phyloP scores from a whole-genome alignment of 2,797 vertebrate species.

The Epinephelus malabaricus region DNA sequence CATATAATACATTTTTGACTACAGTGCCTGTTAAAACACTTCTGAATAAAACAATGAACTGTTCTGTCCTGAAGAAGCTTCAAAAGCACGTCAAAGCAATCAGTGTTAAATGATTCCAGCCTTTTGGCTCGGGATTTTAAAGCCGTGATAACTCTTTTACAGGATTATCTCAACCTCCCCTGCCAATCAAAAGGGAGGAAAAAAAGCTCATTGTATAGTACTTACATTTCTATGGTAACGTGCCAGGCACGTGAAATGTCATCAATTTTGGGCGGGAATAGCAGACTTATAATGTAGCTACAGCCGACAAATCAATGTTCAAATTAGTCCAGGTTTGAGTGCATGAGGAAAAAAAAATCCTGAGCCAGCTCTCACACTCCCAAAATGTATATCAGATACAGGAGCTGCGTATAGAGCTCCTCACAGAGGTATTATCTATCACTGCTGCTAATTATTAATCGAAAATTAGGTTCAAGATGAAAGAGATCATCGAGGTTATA shows the following conservation, averaged over 20 bases:
- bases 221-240: constrained; percentile 58
- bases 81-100: constrained; percentile 2
- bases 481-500: constrained; percentile 76
- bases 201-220: constrained; percentile 36
- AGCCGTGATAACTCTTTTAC: constrained; percentile 31
- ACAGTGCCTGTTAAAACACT: constrained; percentile 6
- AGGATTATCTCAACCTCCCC: constrained; percentile 12
- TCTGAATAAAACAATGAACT: constrained; percentile 4
- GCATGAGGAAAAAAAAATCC: constrained; percentile 58
- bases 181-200: constrained; percentile 35
- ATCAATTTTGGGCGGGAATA: constrained; percentile 81
- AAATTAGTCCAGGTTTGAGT: constrained; percentile 71
- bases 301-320: constrained; percentile 75
- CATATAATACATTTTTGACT: background rate
- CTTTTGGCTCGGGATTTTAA: background rate
- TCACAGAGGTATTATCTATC: constrained; percentile 35
- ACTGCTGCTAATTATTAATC: constrained; percentile 61
- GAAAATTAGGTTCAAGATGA: constrained; percentile 66
- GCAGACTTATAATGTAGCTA: constrained; percentile 63
- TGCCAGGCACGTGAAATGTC: constrained; percentile 60
- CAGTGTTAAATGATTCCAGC: constrained; percentile 1
- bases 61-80: background rate
- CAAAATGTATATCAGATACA: constrained; percentile 75
- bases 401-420: constrained; percentile 65
- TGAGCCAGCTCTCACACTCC: constrained; percentile 69